Base-by-base conservation (phyloP, 2,797 vertebrate species). In the Gallinago nigripennis region DNA sequence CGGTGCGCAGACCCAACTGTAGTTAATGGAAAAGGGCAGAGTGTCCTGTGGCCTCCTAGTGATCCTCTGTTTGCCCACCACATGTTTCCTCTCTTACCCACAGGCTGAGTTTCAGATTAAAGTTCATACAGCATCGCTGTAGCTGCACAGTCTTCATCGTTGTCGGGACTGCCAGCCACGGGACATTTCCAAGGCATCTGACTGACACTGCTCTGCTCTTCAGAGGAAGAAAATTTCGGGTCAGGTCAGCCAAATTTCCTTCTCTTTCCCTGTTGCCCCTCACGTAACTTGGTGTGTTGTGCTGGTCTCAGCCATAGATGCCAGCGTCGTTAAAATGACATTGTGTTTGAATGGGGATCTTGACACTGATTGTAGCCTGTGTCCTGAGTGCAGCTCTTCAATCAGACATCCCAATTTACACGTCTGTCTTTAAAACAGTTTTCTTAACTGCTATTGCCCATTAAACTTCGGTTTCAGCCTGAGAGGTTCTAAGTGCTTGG, bases 281-380 rank as follows among this genome's bases (percentile, higher is more conserved):
- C 24, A 12, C 28, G 5, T 43, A 71, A 9, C 41, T 72, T 19
- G 28, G 25, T 31, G 45, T 3, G 3, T 70, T 33, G 2, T 0
- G 0, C 35, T 30, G 66, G 60, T 30, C 57, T 79, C 0, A 0
- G 23, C 65, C 11, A 0, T 3, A 35, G 51, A 6, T 71, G 30
- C 41, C 68, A 18, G 21, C 0, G 0, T 43, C 39, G 1, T 16
- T 72, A 23, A 15, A 50, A 30, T 10, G 28, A 54, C 25, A 2
- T 8, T 8, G 64, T 27, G 31, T 86, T 70, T 66, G 72, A 54
- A 31, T 1, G 1, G 30, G 53, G 27, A 39, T 72, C 58, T 71
- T 33, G 4, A 16, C 15, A 5, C 60, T 24, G 46, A 31, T 25
- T n/a, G 71, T 24, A 19, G 57, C 45, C 7, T 17, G 18, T 64